These are phyloP conservation scores for Neoscelio sp. DNA, from an alignment of 2,888 invertebrate genomes.

Conservation along the genomic window DNA sequence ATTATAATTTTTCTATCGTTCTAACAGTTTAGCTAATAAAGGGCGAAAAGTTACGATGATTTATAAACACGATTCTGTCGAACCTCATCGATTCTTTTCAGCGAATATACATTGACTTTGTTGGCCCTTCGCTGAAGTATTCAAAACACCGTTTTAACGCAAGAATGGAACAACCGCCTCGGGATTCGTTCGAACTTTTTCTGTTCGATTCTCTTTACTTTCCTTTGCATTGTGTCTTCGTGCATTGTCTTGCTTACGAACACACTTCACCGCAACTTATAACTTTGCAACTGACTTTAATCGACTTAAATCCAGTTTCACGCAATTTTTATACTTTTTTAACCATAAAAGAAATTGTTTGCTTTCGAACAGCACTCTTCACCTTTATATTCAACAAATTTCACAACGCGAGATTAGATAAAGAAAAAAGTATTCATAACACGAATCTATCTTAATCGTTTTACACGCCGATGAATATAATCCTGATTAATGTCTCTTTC, in stretches of 20 bases:
- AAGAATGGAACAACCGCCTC: background rate
- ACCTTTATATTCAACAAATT: no score
- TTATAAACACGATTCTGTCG: background rate
- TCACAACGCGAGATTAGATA: no score
- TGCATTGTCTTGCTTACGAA: conserved; percentile 17
- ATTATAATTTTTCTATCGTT: conserved; percentile 34
- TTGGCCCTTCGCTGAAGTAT: conserved; percentile 4
- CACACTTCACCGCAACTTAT: conserved; percentile 7
- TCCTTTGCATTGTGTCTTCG: conserved; percentile 13
- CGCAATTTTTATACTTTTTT: no score
- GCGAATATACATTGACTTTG: background rate
- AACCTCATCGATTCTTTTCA: conserved; percentile 10
- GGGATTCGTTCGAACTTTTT: background rate
- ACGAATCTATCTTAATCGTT: no score
- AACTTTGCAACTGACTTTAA: conserved; percentile 37
- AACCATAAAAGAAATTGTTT: no score
- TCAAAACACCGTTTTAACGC: conserved; percentile 30
- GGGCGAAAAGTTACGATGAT: background rate
- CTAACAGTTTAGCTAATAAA: background rate
- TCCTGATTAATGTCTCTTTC: no score
- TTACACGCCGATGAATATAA: no score
- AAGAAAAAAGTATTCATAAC: no score
- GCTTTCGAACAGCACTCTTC: no score
- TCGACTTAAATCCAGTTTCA: conserved; percentile 13
- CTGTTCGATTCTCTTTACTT: background rate